phyloP scores from a whole-genome alignment of 2,888 invertebrate species.

The Volucella inflata region DNA sequence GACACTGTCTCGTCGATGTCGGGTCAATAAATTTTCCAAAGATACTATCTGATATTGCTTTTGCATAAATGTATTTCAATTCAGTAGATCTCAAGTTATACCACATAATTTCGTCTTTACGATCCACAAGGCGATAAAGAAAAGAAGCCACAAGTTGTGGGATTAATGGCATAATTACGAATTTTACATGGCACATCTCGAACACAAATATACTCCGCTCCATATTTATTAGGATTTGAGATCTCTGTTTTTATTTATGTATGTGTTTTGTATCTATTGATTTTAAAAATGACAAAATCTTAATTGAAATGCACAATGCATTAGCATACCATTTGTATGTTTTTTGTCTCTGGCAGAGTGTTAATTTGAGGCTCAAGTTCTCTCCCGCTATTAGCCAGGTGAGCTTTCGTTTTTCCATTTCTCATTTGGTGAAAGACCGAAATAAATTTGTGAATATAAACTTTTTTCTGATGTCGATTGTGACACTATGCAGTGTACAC shows the following conservation, averaged over 20 bases:
- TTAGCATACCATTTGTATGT: background rate
- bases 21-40: too few species aligned
- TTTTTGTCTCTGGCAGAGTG: background rate
- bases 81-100: too few species aligned
- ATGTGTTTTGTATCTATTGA: too few species aligned
- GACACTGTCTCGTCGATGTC: too few species aligned
- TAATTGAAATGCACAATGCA: conserved; percentile 1
- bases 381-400: too few species aligned
- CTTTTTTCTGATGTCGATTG: background rate
- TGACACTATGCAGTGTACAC: conserved; percentile 14
- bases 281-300: too few species aligned
- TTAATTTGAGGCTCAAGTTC: background rate
- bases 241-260: too few species aligned
- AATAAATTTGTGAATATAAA: conserved; percentile 3
- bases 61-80: too few species aligned
- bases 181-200: background rate
- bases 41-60: too few species aligned
- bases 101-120: background rate
- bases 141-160: background rate
- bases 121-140: background rate
- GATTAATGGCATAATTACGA: conserved; percentile 6
- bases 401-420: background rate
- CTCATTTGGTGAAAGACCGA: conserved; percentile 1
- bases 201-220: background rate
- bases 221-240: background rate